phyloP scores from a whole-genome alignment of 2,113 vertebrate genomes.

The Apteryx mantelli region DNA sequence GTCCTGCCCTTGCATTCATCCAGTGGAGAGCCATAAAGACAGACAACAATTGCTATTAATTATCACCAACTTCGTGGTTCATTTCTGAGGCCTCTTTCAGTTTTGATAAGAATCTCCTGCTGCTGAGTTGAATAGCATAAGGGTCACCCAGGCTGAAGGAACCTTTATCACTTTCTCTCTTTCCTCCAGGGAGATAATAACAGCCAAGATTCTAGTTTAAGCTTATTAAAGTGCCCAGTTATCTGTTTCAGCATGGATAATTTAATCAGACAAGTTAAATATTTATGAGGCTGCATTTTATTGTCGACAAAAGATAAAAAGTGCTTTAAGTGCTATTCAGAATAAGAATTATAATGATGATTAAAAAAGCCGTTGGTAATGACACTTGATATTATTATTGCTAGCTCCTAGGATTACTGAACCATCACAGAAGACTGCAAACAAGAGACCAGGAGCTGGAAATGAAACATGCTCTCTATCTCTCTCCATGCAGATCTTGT shows the following conservation, averaged over 20 bases:
- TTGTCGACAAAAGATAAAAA: conserved; percentile 61
- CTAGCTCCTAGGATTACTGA: conserved; percentile 54
- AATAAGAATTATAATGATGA: conserved; percentile 61
- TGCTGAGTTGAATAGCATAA: neutral
- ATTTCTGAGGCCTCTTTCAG: neutral
- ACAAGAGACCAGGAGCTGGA: conserved; percentile 15
- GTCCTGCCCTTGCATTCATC: neutral
- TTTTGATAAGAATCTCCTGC: neutral
- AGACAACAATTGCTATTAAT: neutral
- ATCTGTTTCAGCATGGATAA: conserved; percentile 60
- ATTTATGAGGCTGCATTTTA: conserved; percentile 71
- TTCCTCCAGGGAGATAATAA: conserved; percentile 54
- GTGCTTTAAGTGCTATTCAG: conserved; percentile 51
- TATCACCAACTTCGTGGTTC: neutral
- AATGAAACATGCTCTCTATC: neutral
- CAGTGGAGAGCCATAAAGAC: neutral
- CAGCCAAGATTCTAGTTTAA: conserved; percentile 46
- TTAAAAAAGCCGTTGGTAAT: conserved; percentile 55
- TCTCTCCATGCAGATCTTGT: neutral
- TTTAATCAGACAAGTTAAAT: conserved; percentile 73
- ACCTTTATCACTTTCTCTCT: neutral
- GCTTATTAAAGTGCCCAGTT: conserved; percentile 48
- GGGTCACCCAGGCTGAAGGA: conserved; percentile 1
- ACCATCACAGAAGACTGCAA: conserved; percentile 32
- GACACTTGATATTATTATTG: conserved; percentile 63